These are phyloP conservation scores for Ectemnius continuus DNA, from an alignment of 2,888 invertebrate species.

Conservation along the genomic window DNA sequence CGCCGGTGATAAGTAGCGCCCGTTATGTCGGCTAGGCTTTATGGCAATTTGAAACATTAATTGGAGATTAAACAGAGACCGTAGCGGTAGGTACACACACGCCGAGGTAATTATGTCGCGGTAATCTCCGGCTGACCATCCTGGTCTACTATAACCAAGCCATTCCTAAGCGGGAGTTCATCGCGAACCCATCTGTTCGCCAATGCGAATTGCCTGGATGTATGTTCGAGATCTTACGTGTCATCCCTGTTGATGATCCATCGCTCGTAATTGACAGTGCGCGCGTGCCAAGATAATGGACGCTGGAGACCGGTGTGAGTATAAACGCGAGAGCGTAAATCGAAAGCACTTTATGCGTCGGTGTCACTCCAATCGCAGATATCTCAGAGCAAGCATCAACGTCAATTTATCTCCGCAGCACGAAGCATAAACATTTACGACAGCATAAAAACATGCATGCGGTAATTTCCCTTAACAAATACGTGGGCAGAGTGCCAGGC, in stretches of 20 bases:
- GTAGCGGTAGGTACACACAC: conserved; percentile 60
- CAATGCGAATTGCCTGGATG: conserved; percentile 54
- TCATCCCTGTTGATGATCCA: conserved; percentile 57
- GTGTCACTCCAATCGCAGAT: conserved; percentile 12
- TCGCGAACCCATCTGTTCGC: conserved; percentile 64
- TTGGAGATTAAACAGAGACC: conserved; percentile 75
- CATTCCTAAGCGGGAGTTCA: conserved; percentile 64
- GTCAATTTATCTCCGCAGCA: background rate
- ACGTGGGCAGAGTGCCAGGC: too few species aligned
- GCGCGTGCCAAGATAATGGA: conserved; percentile 55
- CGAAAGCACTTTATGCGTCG: conserved; percentile 21
- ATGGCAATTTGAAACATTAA: conserved; percentile 77
- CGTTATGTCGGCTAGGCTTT: conserved; percentile 67
- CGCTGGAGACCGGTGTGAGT: conserved; percentile 49
- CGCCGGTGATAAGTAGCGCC: conserved; percentile 72
- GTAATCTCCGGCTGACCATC: conserved; percentile 75
- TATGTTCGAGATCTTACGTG: conserved; percentile 21
- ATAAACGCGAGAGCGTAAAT: conserved; percentile 46
- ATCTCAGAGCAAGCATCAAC: background rate
- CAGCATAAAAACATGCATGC: background rate
- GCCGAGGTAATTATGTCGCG: conserved; percentile 72
- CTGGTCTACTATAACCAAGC: conserved; percentile 61
- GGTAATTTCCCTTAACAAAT: too few species aligned
- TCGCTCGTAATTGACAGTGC: conserved; percentile 62
- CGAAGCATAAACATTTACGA: conserved; percentile 2